Base-by-base conservation (phyloP, 2,888 invertebrate species). In the Dryomyza anilis region DNA sequence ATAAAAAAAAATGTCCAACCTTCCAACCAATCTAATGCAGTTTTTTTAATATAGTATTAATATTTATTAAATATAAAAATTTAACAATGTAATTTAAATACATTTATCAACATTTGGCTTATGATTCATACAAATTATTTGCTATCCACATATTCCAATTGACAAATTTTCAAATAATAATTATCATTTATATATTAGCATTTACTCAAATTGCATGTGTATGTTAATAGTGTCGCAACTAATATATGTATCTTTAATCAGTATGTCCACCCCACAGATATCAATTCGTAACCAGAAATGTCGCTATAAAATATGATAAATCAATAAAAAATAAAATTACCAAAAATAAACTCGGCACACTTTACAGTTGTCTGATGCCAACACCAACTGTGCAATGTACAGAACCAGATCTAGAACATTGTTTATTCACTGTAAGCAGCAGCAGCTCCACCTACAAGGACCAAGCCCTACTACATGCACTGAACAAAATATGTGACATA, bases 251-350 rank as follows among this genome's bases (percentile, higher is more conserved):
- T 53, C 33, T 16, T 8, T 10, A 53, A 30, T 53, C 30, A 19
- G 21, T 8, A 53, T 52, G 27, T 52, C 16, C 52, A 27, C 52
- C 52, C 12, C 25, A n/a, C 14, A 52, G 43, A n/a, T 43, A 52
- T 16, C 53, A 16, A 53, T 25, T 53, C n/a, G n/a, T 19, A 30
- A 53, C 43, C 39, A 43, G n/a, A n/a, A 36, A 39, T 36, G 43
- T 57, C 45, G 43, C 57, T 25, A 57, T 29, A 67, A 70, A 68
- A 67, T 68, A 69, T 72, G 70, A 70, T 72, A 71, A 72, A 70
- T 70, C 70, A 72, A 71, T 71, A 72, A 70, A 59, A 53, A 36
- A 70, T 70, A 72, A 69, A 59, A n/a, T n/a, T n/a, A n/a, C 48
- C 30, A 66, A 64, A 63, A 56, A 52, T 36, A 25, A 52, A 29